A percentile compares a stretch with the other conserved stretches of the same genome.
Evolutionary conservation across 1,140 invertebrate genomes (phyloP).

Genomic region (Vanessa atalanta): DNA sequence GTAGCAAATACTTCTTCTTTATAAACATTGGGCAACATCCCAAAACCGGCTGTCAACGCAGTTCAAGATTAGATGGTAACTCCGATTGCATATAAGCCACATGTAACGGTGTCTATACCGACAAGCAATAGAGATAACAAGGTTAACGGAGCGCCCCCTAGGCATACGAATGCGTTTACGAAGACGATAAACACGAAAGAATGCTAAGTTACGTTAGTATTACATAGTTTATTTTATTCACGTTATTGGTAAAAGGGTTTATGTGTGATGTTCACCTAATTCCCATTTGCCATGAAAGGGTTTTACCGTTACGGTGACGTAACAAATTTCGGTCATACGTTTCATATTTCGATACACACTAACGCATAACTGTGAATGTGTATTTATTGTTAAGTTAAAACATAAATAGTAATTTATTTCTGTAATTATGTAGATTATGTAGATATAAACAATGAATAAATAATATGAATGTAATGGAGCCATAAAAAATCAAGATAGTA

Average conservation of each 20-base stretch:
- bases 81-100: slow-evolving; percentile 53
- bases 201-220: slow-evolving; percentile 47
- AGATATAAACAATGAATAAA: too few species aligned
- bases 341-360: not conserved
- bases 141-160: slow-evolving; percentile 61
- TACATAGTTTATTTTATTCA: slow-evolving; percentile 47
- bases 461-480: too few species aligned
- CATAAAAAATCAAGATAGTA: too few species aligned
- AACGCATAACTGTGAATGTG: too few species aligned
- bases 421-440: too few species aligned
- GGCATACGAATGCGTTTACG: slow-evolving; percentile 50
- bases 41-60: slow-evolving; percentile 44
- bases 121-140: slow-evolving; percentile 58
- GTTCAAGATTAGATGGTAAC: slow-evolving; percentile 48
- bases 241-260: slow-evolving; percentile 41
- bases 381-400: too few species aligned
- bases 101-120: slow-evolving; percentile 51
- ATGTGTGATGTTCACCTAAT: slow-evolving; percentile 35
- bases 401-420: too few species aligned
- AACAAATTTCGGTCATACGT: not conserved
- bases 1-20: slow-evolving; percentile 1
- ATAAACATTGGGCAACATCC: slow-evolving; percentile 30
- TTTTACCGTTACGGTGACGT: slow-evolving; percentile 28
- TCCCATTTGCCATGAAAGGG: slow-evolving; percentile 37
- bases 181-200: slow-evolving; percentile 50